Base-by-base conservation (phyloP, 1,140 invertebrate genomes). In the Antheraea pernyi region DNA sequence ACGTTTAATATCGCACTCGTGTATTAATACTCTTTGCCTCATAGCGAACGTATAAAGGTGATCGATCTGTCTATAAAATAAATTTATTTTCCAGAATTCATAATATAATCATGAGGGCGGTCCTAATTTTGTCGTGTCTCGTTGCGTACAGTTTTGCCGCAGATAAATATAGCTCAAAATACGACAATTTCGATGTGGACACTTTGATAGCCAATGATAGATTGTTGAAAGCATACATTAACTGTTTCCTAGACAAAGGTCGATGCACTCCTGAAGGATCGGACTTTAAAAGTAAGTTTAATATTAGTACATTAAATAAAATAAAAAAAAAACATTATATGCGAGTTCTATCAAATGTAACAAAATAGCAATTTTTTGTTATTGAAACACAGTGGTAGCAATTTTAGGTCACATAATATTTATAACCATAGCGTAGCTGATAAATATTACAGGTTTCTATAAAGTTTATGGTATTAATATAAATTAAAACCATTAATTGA, bases 261-360 rank as follows among this genome's bases (percentile, higher is more conserved):
- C 91, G 95, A 16, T 97, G 96, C 79, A 95, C 96, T 0, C 86
- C 95, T 0, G 95, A 96, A 78, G 96, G 95, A 18, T 87, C 94
- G 0, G 95, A 97, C 81, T 93, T 97, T 42, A 96, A 95, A 93
- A 95, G 95, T 96, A 90, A 95, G 95, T 84, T 42, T 42, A 30
- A 30, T 30, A 30, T 30, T 30, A 30, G 22, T 30, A 30, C 22
- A 30, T 30, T 30, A 2, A 30, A 30, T 30, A 2, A 30, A 30
- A 30, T 2, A 30, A 30, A 30, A 30, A 4, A 30, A 30, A 30
- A 30, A 30, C 4, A 30, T 30, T 30, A 30, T 30, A 30, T 30
- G 22, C 22, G 1, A 30, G 22, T 30, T 30, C 4, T 30, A 30
- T 30, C 22, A 30, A 30, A 30, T 30, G 22, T 30, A 4, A 30